Base-by-base conservation (phyloP, 2,113 vertebrate species). In the Lepus americanus region DNA sequence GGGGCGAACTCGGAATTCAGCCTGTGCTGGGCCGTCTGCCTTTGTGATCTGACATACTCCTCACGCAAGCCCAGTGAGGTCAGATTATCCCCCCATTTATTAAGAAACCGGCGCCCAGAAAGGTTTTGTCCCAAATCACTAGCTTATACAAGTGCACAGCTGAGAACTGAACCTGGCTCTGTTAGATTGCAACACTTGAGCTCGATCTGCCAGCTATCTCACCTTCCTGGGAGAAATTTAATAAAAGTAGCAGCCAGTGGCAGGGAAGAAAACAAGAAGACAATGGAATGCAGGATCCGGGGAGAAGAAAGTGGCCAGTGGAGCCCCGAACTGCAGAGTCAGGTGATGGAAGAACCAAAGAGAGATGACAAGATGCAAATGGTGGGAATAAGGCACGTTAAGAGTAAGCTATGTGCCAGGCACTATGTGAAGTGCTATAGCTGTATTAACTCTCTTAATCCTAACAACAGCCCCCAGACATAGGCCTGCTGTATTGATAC, bases 101-200 rank as follows among this genome's bases (percentile, higher is more conserved):
- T 25, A 53, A 63, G 77, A 44, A 39, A 72, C 16, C 51, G 4
- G 51, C 64, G 0, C 53, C 39, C 27, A 64, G 23, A 92, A 90
- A 89, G 53, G 3, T 85, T 82, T 78, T 85, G 33, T 39, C 36
- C 84, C 89, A 51, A 93, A 31, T 70, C 67, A 91, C 36, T 86
- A 19, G 70, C 78, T 79, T 49, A 67, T 36, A 25, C 33, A 87
- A 85, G 51, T 79, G 4, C 61, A 74, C 94, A 79, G 76, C 79
- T 74, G 29, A 92, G 64, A 81, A 61, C 1, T 51, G 74, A 66
- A 33, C 61, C 25, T 81, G 61, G n/a, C 51, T 51, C 5, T 61
- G 13, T 79, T 39, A 74, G 66, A 61, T 82, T 20, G 44, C 27
- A 69, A 89, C 23, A 23, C 23, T 10, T 55, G 33, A 63, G 63